phyloP scores from a whole-genome alignment of 2,888 invertebrate genomes.

The Mantis religiosa region DNA sequence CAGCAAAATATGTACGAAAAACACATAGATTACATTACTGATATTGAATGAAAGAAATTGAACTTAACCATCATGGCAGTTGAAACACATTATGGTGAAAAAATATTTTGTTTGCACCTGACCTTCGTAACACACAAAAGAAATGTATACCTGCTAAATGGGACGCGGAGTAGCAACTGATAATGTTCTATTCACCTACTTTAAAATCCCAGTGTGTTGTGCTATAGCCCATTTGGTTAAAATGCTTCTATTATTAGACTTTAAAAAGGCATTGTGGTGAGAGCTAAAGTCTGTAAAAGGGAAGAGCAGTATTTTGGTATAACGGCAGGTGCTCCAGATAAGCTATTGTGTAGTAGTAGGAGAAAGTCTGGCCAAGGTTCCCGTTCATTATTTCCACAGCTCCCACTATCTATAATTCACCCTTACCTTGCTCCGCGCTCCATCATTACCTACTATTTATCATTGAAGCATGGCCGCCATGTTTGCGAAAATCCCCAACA shows the following conservation, averaged over 20 bases:
- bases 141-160: not conserved
- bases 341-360: not conserved
- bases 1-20: no score
- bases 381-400: not conserved
- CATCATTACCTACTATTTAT: not conserved
- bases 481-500: not conserved
- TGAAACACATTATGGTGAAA: no score
- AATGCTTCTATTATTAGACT: not conserved
- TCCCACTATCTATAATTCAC: not conserved
- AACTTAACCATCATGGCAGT: no score
- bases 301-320: not conserved
- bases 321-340: not conserved
- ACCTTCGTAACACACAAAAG: no score
- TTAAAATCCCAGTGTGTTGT: not conserved
- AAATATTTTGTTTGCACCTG: no score
- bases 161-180: no score
- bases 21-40: no score
- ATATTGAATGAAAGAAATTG: no score
- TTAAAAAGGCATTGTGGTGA: not conserved
- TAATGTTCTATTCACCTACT: not conserved
- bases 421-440: not conserved
- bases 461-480: not conserved
- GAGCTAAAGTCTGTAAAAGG: not conserved
- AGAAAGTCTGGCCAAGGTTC: not conserved
- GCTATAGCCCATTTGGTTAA: not conserved